phyloP scores from a whole-genome alignment of 2,888 invertebrate species.

The Tipula vernalis region DNA sequence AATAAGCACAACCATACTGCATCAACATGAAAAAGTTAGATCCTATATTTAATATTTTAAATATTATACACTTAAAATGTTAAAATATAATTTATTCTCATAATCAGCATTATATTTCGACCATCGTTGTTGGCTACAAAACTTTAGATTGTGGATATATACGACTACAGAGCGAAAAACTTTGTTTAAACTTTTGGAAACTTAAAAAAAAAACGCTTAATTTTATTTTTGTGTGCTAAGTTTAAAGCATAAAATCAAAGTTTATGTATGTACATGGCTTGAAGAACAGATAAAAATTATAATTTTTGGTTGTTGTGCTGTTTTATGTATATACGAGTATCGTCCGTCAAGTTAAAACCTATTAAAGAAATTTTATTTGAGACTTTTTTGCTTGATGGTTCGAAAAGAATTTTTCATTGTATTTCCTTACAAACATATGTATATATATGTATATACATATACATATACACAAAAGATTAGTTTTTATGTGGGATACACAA shows the following conservation, averaged over 20 bases:
- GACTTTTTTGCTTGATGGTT: background rate
- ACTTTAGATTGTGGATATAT: background rate
- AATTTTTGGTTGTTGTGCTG: background rate
- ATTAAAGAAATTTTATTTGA: background rate
- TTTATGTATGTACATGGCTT: background rate
- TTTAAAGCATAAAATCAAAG: background rate
- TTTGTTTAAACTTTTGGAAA: background rate
- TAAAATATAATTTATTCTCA: background rate
- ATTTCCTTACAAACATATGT: background rate
- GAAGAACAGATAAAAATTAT: background rate
- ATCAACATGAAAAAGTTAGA: background rate
- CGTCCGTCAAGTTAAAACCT: background rate
- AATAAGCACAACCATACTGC: background rate
- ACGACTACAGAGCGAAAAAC: background rate
- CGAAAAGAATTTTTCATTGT: background rate
- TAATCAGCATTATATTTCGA: background rate
- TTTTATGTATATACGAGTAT: background rate
- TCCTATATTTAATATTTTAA: background rate
- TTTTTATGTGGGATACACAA: background rate
- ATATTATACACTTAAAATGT: background rate
- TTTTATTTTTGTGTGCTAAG: background rate
- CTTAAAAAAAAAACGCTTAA: background rate
- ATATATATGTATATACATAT: background rate
- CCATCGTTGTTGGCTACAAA: background rate
- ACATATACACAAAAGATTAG: background rate